Evolutionary conservation across 2,888 invertebrate genomes (phyloP).

Genomic region (Aporophyla lueneburgensis): DNA sequence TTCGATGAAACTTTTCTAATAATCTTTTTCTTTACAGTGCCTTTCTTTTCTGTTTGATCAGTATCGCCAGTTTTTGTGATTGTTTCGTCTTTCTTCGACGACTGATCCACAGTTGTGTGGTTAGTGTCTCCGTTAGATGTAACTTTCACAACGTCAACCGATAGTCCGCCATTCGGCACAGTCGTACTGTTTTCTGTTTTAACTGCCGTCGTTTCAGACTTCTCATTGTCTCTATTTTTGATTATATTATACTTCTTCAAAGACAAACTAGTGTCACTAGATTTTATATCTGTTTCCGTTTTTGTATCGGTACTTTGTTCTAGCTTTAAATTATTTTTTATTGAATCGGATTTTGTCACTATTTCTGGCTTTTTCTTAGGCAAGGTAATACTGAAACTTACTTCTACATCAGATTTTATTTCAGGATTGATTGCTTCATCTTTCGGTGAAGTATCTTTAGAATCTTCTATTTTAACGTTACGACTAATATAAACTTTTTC

Average conservation of each 20-base stretch:
- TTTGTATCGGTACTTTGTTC: slow-evolving; percentile 65
- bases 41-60: slow-evolving; percentile 83
- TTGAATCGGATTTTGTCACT: slow-evolving; percentile 70
- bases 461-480: slow-evolving; percentile 76
- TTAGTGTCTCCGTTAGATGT: slow-evolving; percentile 72
- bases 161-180: slow-evolving; percentile 72
- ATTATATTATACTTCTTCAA: slow-evolving; percentile 84
- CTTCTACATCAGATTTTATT: slow-evolving; percentile 83
- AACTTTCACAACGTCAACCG: slow-evolving; percentile 74
- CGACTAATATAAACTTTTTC: slow-evolving; percentile 83
- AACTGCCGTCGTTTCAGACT: slow-evolving; percentile 68
- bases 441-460: slow-evolving; percentile 70
- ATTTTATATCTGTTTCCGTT: slow-evolving; percentile 66
- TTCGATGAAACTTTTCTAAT: slow-evolving; percentile 87
- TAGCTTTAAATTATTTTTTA: slow-evolving; percentile 62
- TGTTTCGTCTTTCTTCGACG: slow-evolving; percentile 76
- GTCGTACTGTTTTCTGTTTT: slow-evolving; percentile 75
- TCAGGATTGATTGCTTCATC: slow-evolving; percentile 71
- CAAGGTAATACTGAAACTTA: slow-evolving; percentile 87
- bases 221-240: slow-evolving; percentile 70
- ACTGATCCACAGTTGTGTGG: slow-evolving; percentile 73
- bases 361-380: slow-evolving; percentile 80
- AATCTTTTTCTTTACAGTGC: slow-evolving; percentile 86
- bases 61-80: slow-evolving; percentile 74
- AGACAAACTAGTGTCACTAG: slow-evolving; percentile 72